phyloP scores from a whole-genome alignment of 2,113 vertebrate genomes.

The Pavo muticus region DNA sequence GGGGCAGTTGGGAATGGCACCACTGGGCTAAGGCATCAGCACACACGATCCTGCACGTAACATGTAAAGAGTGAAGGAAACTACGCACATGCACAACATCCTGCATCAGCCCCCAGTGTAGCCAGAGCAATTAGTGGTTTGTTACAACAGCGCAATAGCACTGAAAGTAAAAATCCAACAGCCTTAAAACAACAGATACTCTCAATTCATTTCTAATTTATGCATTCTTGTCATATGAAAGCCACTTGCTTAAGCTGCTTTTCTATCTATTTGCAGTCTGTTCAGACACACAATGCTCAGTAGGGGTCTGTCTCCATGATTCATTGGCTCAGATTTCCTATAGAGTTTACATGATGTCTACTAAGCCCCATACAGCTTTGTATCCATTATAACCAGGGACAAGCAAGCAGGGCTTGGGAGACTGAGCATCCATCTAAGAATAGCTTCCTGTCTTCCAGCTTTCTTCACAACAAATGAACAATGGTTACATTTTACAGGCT shows the following conservation, averaged over 20 bases:
- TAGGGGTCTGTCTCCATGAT: conserved; percentile 81
- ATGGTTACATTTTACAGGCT: conserved; percentile 73
- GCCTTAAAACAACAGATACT: conserved; percentile 71
- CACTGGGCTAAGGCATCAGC: accelerated
- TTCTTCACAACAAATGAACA: conserved; percentile 78
- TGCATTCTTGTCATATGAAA: conserved; percentile 75
- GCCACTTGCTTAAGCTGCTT: conserved; percentile 78
- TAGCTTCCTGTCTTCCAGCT: conserved; percentile 72
- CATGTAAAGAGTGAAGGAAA: background rate
- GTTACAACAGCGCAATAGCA: background rate
- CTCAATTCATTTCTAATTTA: conserved; percentile 75
- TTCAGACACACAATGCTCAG: conserved; percentile 81
- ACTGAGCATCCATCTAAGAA: conserved; percentile 79
- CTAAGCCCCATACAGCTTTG: conserved; percentile 83
- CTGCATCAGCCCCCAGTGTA: background rate
- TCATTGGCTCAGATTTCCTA: conserved; percentile 84
- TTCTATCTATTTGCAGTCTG: conserved; percentile 81
- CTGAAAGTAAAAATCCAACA: conserved; percentile 30
- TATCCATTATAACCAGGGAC: conserved; percentile 83
- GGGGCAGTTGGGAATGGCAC: accelerated
- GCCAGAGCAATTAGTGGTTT: conserved; percentile 48
- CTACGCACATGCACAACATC: background rate
- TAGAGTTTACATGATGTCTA: conserved; percentile 82
- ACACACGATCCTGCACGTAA: background rate
- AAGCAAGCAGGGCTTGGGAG: conserved; percentile 78